Evolutionary conservation across 2,888 invertebrate species (phyloP).

Genomic region (Caenorhabditis zanzibari): DNA sequence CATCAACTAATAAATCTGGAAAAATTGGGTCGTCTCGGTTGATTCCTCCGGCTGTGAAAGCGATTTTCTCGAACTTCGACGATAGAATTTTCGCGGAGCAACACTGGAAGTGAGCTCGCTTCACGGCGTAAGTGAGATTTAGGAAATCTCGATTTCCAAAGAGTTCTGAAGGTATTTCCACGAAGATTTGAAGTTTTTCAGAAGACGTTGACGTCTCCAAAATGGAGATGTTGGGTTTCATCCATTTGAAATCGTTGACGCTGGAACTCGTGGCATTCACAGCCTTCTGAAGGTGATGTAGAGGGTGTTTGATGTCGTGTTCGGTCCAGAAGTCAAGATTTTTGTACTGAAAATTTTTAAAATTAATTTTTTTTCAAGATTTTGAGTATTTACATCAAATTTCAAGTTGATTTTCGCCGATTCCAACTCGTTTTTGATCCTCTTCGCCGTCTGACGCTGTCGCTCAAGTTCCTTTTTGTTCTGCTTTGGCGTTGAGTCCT

Average conservation of each 20-base stretch:
- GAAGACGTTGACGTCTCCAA: neutral
- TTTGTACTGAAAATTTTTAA: constrained; percentile 52
- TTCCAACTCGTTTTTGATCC: constrained; percentile 38
- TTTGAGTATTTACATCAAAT: neutral
- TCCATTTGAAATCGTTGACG: constrained; percentile 43
- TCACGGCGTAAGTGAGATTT: constrained; percentile 53
- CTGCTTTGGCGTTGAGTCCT: constrained; percentile 31
- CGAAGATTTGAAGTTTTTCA: constrained; percentile 29
- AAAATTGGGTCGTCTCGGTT: constrained; percentile 37
- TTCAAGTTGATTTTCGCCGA: constrained; percentile 30
- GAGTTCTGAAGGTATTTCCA: constrained; percentile 59
- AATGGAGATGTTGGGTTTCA: constrained; percentile 31
- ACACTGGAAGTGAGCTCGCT: constrained; percentile 60
- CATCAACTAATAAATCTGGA: constrained; percentile 39
- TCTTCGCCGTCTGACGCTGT: constrained; percentile 21
- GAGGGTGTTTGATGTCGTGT: constrained; percentile 46
- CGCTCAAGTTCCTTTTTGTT: constrained; percentile 31
- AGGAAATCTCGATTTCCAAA: constrained; percentile 60
- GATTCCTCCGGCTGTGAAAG: constrained; percentile 30
- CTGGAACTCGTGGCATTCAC: constrained; percentile 50
- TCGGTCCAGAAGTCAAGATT: constrained; percentile 60
- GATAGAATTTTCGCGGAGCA: constrained; percentile 27
- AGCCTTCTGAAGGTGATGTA: constrained; percentile 39
- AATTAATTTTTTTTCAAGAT: neutral
- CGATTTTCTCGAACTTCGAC: constrained; percentile 30